Base-by-base conservation (phyloP, 2,797 vertebrate species). In the Myotis daubentonii region DNA sequence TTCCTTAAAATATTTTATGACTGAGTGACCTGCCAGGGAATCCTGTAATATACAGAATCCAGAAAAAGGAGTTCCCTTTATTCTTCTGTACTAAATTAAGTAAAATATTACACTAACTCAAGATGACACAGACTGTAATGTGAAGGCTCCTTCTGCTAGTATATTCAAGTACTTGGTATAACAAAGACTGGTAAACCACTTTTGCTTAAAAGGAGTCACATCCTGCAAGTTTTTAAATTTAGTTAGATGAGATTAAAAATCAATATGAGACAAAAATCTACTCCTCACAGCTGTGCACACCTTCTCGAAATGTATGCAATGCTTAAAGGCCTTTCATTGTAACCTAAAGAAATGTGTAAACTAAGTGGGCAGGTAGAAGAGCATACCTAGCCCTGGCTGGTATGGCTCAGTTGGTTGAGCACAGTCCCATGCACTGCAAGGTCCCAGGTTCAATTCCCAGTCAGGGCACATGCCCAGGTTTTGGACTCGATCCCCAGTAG, bases 41-140 rank as follows among this genome's bases (percentile, higher is more conserved):
- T 53, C 23, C 55, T 82, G 15, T 30, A 79, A 91, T 55, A 91
- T 0, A 74, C 4, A 65, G 36, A 72, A 74, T 30, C 23, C 74
- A 93, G 28, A 15, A 86, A 79, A 74, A 71, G 49, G 72, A 57
- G 30, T 78, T 71, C 38, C 33, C 51, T 90, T 82, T 22, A 76
- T 23, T 87, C 8, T 65, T 88, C 74, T 79, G 4, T 55, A 81
- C 3, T 84, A 89, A 80, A 91, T 17, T 65, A 87, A 81, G 62
- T 53, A 53, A 95, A 88, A 86, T 72, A 81, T 23, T 80, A 53
- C 78, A 68, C 23, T 57, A 71, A 53, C 57, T 91, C 19, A 20
- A 90, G 85, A 91, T 74, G 19, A 82, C 33, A 86, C 71, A 76
- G n/a, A 83, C 23, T 78, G 10, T 84, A 85, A 87, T 51, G 88